Percentiles rank a stretch among this genome's conserved stretches.
phyloP scores from a whole-genome alignment of 2,797 vertebrate species.

The Apogon hyalosoma region DNA sequence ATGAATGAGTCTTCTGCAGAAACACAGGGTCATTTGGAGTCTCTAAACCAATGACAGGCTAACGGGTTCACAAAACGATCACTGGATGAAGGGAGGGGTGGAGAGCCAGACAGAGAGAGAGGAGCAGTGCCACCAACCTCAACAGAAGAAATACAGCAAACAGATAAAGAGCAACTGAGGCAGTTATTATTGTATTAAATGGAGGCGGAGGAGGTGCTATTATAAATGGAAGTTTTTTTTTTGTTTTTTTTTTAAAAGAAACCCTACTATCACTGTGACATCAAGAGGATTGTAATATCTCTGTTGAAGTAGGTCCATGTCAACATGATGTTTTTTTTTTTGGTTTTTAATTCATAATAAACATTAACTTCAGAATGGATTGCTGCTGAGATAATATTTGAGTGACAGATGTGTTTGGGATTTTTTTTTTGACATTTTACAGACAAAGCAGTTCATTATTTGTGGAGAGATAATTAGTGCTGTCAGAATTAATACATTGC shows the following conservation, averaged over 20 bases:
- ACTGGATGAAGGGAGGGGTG: conserved; percentile 63
- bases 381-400: too few species aligned
- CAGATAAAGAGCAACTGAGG: conserved; percentile 49
- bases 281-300: not conserved
- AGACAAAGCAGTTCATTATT: too few species aligned
- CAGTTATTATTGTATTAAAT: conserved; percentile 53
- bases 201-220: conserved; percentile 8
- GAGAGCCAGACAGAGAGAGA: not conserved
- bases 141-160: conserved; percentile 61
- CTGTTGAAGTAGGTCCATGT: not conserved
- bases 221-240: conserved; percentile 5
- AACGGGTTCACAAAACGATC: conserved; percentile 82
- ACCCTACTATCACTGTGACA: conserved; percentile 4
- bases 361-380: conserved; percentile 8
- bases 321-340: not conserved
- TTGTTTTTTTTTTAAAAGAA: not conserved
- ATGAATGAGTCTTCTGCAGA: conserved; percentile 79
- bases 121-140: conserved; percentile 52
- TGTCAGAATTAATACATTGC: too few species aligned
- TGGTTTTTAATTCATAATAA: not conserved
- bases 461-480: too few species aligned
- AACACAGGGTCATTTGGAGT: conserved; percentile 83
- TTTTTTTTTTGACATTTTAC: too few species aligned
- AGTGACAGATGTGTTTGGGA: too few species aligned
- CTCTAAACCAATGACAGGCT: conserved; percentile 82